A percentile compares a stretch with the other conserved stretches of the same genome.
These are phyloP conservation scores for Acrobasis suavella DNA, from an alignment of 2,888 invertebrate genomes.

Conservation along the genomic window DNA sequence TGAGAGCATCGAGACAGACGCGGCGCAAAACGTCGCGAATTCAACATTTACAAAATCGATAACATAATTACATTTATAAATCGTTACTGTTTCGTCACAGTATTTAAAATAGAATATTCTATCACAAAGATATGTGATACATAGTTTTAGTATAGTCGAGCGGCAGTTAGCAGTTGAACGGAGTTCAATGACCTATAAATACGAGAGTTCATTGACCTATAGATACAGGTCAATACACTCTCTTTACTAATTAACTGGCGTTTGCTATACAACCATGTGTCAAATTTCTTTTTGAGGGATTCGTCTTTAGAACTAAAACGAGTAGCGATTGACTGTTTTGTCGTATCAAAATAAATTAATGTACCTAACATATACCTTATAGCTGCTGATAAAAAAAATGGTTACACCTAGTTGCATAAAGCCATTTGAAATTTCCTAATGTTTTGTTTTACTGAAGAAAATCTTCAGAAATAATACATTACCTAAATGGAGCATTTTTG, in stretches of 20 bases:
- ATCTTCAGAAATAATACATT: too few species aligned
- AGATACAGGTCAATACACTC: too few species aligned
- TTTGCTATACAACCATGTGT: not conserved
- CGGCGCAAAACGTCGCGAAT: conserved; percentile 38
- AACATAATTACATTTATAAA: conserved; percentile 9
- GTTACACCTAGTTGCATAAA: not conserved
- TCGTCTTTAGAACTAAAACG: not conserved
- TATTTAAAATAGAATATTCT: not conserved
- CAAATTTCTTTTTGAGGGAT: conserved; percentile 1
- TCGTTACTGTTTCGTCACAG: conserved; percentile 24
- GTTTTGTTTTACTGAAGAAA: not conserved
- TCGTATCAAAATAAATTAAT: not conserved
- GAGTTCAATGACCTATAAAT: not conserved
- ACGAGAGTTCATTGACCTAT: not conserved
- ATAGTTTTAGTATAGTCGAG: not conserved
- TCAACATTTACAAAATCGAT: conserved; percentile 21
- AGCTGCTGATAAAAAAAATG: not conserved
- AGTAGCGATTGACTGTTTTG: not conserved
- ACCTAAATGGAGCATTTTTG: too few species aligned
- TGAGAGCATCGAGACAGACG: conserved; percentile 32
- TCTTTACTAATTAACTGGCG: not conserved
- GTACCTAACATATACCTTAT: not conserved
- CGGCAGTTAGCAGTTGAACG: not conserved
- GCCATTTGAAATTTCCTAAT: not conserved
- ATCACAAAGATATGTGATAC: conserved; percentile 1